A percentile compares a stretch with the other conserved stretches of the same genome.
phyloP scores from a whole-genome alignment of 2,888 invertebrate genomes.

The Cenopis cana region DNA sequence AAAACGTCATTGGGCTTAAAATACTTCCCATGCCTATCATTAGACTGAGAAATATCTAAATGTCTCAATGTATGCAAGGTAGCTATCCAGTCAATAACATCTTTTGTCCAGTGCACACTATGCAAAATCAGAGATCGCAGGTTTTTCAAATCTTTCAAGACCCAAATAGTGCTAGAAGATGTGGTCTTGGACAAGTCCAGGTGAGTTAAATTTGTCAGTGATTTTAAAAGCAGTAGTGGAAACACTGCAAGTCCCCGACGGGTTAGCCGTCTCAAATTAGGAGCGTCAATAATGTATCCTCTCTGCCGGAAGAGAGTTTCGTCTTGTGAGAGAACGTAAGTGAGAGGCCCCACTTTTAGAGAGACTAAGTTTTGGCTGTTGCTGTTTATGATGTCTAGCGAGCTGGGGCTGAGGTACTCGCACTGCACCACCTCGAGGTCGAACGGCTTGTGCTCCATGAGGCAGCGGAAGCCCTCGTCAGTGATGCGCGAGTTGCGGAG shows the following conservation, averaged over 20 bases:
- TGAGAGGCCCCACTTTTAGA: slow-evolving; percentile 89
- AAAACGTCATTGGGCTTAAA: slow-evolving; percentile 90
- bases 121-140: slow-evolving; percentile 91
- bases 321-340: slow-evolving; percentile 85
- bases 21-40: slow-evolving; percentile 89
- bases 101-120: slow-evolving; percentile 89
- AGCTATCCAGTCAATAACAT: slow-evolving; percentile 86
- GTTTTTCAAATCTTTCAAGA: slow-evolving; percentile 87
- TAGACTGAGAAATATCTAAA: slow-evolving; percentile 93
- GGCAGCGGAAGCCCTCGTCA: slow-evolving; percentile 88
- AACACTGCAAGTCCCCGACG: slow-evolving; percentile 78
- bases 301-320: slow-evolving; percentile 68
- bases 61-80: slow-evolving; percentile 86
- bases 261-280: slow-evolving; percentile 85
- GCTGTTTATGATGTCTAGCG: slow-evolving; percentile 88
- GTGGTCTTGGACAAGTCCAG: slow-evolving; percentile 90
- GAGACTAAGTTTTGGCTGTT: slow-evolving; percentile 89
- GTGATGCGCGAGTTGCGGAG: slow-evolving; percentile 90
- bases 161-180: slow-evolving; percentile 87
- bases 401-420: slow-evolving; percentile 86
- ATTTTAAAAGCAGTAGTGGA: slow-evolving; percentile 84
- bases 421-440: slow-evolving; percentile 92
- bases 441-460: slow-evolving; percentile 90
- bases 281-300: slow-evolving; percentile 85
- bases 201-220: slow-evolving; percentile 86